Percentiles rank a stretch among this genome's conserved stretches.
These are phyloP conservation scores for Nesoenas mayeri DNA, from an alignment of 2,113 vertebrate species.

Conservation along the genomic window DNA sequence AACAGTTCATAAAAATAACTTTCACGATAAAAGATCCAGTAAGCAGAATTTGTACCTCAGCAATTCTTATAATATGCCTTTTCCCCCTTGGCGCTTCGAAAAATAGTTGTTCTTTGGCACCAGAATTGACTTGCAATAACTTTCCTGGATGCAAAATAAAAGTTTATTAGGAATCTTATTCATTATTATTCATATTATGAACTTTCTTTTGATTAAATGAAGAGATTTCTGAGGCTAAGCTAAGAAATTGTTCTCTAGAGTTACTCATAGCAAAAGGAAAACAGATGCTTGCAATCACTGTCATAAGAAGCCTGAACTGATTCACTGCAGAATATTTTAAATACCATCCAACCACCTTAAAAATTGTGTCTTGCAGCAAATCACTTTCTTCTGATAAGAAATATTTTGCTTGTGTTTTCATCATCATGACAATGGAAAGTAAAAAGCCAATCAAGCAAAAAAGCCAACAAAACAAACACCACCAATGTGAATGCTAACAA, in stretches of 20 bases:
- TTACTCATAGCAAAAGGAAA: neutral
- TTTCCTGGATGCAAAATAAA: slow-evolving; percentile 82
- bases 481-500: neutral
- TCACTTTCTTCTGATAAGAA: neutral
- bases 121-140: slow-evolving; percentile 96
- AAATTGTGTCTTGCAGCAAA: neutral
- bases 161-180: neutral
- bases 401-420: neutral
- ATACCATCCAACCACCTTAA: neutral
- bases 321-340: neutral
- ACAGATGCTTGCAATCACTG: neutral
- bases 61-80: slow-evolving; percentile 82
- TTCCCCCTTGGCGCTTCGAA: slow-evolving; percentile 96
- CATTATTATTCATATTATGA: neutral
- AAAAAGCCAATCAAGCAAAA: neutral
- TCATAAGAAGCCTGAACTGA: neutral
- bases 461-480: no score
- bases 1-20: neutral
- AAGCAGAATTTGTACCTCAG: slow-evolving; percentile 75
- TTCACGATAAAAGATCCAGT: neutral
- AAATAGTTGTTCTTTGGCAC: slow-evolving; percentile 95
- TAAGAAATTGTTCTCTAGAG: neutral
- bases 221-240: neutral
- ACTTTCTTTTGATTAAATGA: neutral
- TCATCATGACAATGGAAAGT: neutral